Evolutionary conservation across 2,888 invertebrate genomes (phyloP).

Genomic region (Ochropleura leucogaster): DNA sequence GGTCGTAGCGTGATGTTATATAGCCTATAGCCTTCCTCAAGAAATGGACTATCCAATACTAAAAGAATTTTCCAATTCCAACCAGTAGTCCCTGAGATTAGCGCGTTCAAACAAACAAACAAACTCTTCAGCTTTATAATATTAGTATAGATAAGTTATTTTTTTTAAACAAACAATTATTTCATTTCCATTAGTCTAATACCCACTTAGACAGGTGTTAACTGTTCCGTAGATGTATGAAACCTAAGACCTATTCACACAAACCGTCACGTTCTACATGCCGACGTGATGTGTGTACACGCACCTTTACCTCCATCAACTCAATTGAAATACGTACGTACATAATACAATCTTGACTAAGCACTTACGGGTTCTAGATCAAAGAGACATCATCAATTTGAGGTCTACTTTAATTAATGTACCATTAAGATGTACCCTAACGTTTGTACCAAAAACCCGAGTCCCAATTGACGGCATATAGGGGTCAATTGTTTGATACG

Average conservation of each 20-base stretch:
- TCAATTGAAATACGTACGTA: conserved; percentile 39
- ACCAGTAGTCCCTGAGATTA: no score
- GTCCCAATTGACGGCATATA: conserved; percentile 79
- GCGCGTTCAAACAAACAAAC: no score
- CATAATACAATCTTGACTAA: conserved; percentile 61
- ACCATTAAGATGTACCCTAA: conserved; percentile 76
- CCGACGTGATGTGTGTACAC: conserved; percentile 1
- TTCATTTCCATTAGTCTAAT: background rate
- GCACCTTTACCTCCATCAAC: conserved; percentile 25
- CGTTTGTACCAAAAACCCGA: conserved; percentile 72
- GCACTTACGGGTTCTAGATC: conserved; percentile 53
- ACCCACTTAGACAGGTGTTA: no score
- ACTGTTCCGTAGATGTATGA: background rate
- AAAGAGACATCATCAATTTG: conserved; percentile 67
- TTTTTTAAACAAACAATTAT: background rate
- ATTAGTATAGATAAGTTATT: no score
- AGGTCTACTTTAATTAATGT: conserved; percentile 77
- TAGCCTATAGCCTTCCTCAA: no score
- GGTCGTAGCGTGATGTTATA: no score
- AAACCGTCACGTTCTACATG: background rate
- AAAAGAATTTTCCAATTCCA: no score
- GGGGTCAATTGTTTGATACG: conserved; percentile 80
- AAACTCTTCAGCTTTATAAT: no score
- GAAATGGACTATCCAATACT: no score
- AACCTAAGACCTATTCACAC: background rate